Evolutionary conservation across 2,113 vertebrate species (phyloP).

Genomic region (Acrocephalus arundinaceus): DNA sequence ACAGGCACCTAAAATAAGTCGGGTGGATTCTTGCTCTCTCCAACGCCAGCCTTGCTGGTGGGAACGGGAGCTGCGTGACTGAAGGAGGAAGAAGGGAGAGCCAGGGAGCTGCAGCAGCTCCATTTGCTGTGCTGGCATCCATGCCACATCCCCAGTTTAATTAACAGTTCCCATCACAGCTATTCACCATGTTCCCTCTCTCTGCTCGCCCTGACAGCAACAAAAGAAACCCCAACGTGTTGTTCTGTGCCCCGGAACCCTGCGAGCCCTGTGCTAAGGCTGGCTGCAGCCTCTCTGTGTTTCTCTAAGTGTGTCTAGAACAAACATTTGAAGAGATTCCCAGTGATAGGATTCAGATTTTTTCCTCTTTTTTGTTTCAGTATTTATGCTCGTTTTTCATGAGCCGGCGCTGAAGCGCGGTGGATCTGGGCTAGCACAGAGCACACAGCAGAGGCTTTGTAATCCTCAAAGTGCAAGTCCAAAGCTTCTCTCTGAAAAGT

Average conservation of each 20-base stretch:
- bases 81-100: background rate
- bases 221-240: background rate
- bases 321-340: conserved; percentile 43
- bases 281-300: background rate
- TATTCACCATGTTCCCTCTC: background rate
- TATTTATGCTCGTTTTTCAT: background rate
- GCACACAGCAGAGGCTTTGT: conserved; percentile 30
- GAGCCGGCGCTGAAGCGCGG: rapidly evolving
- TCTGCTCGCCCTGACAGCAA: background rate
- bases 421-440: background rate
- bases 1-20: background rate
- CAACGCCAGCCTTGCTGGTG: background rate
- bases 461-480: conserved; percentile 29
- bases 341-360: background rate
- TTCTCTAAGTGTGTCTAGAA: background rate
- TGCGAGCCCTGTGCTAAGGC: background rate
- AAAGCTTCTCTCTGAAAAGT: conserved; percentile 28
- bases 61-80: background rate
- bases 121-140: conserved; percentile 5
- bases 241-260: background rate
- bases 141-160: background rate
- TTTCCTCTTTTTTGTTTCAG: background rate
- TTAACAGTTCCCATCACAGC: conserved; percentile 14
- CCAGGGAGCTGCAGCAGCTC: background rate
- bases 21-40: background rate